Percentiles rank a stretch among this genome's conserved stretches.
Evolutionary conservation across 2,113 vertebrate species (phyloP).

Genomic region (Lepus timidus): DNA sequence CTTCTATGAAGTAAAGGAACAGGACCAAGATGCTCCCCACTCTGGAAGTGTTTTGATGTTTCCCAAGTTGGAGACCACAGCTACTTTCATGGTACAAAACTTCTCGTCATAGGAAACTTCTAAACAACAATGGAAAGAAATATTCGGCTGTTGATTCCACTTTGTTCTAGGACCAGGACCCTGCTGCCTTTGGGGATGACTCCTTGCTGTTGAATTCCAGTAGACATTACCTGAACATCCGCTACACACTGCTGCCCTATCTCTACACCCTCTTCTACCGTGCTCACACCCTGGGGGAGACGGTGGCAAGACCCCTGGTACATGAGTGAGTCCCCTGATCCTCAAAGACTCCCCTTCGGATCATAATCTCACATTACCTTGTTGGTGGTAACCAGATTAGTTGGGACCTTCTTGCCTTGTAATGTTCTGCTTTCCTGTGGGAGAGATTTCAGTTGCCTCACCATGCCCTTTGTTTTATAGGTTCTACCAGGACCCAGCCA

Average conservation of each 20-base stretch:
- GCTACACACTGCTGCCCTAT: constrained; percentile 96
- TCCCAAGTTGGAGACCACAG: not conserved
- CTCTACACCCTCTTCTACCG: constrained; percentile 97
- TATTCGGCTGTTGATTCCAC: not conserved
- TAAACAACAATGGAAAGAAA: not conserved
- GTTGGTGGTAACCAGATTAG: not conserved
- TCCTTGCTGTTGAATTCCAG: constrained; percentile 90
- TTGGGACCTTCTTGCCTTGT: not conserved
- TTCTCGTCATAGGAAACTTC: not conserved
- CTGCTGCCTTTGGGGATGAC: constrained; percentile 89
- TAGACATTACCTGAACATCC: constrained; percentile 93
- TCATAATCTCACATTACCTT: too few species aligned
- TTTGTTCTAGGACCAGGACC: constrained; percentile 92
- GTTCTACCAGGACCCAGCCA: constrained; percentile 87
- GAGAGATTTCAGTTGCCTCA: not conserved
- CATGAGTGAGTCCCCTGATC: constrained; percentile 94
- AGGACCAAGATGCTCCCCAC: not conserved
- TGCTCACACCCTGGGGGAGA: constrained; percentile 92
- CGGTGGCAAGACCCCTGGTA: constrained; percentile 93
- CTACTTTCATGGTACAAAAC: not conserved
- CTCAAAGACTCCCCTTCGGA: not conserved
- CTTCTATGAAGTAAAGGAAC: not conserved
- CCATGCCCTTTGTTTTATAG: constrained; percentile 40
- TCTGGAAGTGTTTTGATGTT: not conserved
- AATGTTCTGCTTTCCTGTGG: fast-evolving